phyloP scores from a whole-genome alignment of 2,888 invertebrate genomes.

The Elmis aenea region DNA sequence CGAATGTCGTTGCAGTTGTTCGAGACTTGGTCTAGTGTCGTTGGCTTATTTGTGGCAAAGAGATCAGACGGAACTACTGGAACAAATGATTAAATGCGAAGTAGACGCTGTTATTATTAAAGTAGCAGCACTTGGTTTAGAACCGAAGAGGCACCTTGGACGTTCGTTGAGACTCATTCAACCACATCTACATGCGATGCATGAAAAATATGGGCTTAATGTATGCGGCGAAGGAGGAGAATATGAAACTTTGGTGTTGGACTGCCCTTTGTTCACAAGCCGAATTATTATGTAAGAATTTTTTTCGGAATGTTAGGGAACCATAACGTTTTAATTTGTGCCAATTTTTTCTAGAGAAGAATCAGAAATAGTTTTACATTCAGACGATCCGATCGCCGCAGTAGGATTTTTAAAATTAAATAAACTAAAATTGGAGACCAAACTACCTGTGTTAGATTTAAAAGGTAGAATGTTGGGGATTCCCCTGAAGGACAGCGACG shows the following conservation, averaged over 20 bases:
- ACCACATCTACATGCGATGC: constrained; percentile 82
- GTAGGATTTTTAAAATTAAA: constrained; percentile 90
- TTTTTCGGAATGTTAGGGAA: background rate
- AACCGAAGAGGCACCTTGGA: constrained; percentile 82
- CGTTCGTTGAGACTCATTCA: constrained; percentile 79
- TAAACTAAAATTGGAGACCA: constrained; percentile 72
- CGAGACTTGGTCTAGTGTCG: constrained; percentile 80
- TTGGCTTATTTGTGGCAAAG: constrained; percentile 94
- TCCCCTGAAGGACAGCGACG: constrained; percentile 42
- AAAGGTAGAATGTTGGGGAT: constrained; percentile 36
- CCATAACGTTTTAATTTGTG: background rate
- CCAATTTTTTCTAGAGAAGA: constrained; percentile 62
- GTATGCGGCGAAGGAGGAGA: constrained; percentile 99
- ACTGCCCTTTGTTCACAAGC: constrained; percentile 93
- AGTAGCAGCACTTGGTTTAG: constrained; percentile 90
- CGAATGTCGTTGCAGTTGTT: constrained; percentile 69
- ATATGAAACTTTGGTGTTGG: constrained; percentile 95
- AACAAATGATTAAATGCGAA: constrained; percentile 93
- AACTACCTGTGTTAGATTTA: constrained; percentile 48
- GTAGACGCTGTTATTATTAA: constrained; percentile 95
- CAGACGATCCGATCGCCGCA: constrained; percentile 89
- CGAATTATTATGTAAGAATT: constrained; percentile 80
- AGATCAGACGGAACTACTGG: constrained; percentile 87
- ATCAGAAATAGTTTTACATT: constrained; percentile 80
- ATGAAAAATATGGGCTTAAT: constrained; percentile 90